phyloP scores from a whole-genome alignment of 1,140 invertebrate species.

The Megathymus violae region DNA sequence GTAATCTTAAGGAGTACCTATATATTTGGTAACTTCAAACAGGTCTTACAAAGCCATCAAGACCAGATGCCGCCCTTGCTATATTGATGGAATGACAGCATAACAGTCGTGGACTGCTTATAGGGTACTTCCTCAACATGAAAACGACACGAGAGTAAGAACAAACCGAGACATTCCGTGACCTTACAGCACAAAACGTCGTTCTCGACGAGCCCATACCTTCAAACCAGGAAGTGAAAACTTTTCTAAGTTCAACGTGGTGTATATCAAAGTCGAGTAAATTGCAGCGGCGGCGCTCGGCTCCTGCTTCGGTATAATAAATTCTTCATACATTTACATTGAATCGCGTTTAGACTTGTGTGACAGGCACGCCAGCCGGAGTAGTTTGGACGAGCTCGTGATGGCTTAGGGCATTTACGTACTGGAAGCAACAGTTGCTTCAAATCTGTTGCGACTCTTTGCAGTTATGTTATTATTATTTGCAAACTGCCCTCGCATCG shows the following conservation, averaged over 20 bases:
- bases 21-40: no score
- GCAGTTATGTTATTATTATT: no score
- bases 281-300: constrained; percentile 20
- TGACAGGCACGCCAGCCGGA: constrained; percentile 23
- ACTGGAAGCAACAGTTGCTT: no score
- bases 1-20: no score
- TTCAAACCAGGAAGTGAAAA: constrained; percentile 23
- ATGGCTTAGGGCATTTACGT: background rate
- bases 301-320: constrained; percentile 8
- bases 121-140: no score
- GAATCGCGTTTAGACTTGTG: constrained; percentile 32
- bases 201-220: constrained; percentile 10
- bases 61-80: no score
- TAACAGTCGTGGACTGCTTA: no score
- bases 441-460: no score
- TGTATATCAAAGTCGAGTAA: constrained; percentile 31
- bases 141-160: no score
- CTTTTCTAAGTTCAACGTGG: constrained; percentile 26
- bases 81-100: no score
- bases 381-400: constrained; percentile 14
- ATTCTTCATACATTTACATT: constrained; percentile 34
- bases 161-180: background rate
- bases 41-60: no score
- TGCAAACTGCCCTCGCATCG: no score
- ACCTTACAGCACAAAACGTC: background rate